Conservation (phyloP, 2,113 vertebrate species). For the Pampusana beccarii region DNA sequence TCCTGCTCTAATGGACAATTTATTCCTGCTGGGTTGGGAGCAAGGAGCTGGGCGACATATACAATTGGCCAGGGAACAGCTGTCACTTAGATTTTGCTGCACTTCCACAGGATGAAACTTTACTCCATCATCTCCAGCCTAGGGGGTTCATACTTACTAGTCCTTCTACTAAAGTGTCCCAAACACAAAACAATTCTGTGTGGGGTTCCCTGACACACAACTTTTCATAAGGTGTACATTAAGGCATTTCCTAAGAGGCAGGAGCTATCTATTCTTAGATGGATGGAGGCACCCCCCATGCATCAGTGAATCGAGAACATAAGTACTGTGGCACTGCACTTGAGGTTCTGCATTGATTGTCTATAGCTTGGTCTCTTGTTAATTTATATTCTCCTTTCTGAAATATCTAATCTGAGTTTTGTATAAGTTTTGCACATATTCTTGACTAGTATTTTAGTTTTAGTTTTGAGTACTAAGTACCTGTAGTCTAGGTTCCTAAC, state of each 20-base stretch:
- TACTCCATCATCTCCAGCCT: not conserved
- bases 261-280: not conserved
- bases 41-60: not conserved
- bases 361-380: not conserved
- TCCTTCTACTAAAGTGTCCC: not conserved
- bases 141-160: no score
- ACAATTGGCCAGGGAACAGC: not conserved
- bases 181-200: not conserved
- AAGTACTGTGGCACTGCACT: not conserved
- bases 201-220: not conserved
- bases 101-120: not conserved
- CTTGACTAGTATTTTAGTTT: not conserved
- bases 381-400: not conserved
- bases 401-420: not conserved
- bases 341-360: not conserved
- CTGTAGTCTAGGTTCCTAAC: not conserved
- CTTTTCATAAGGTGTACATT: not conserved
- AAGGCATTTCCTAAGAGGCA: not conserved
- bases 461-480: not conserved
- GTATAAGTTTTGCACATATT: no score
- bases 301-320: not conserved
- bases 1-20: not conserved
- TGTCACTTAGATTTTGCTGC: not conserved
- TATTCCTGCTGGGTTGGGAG: not conserved
- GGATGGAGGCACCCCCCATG: not conserved